Evolutionary conservation across 2,888 invertebrate species (phyloP).

Genomic region (Yponomeuta malinellus): DNA sequence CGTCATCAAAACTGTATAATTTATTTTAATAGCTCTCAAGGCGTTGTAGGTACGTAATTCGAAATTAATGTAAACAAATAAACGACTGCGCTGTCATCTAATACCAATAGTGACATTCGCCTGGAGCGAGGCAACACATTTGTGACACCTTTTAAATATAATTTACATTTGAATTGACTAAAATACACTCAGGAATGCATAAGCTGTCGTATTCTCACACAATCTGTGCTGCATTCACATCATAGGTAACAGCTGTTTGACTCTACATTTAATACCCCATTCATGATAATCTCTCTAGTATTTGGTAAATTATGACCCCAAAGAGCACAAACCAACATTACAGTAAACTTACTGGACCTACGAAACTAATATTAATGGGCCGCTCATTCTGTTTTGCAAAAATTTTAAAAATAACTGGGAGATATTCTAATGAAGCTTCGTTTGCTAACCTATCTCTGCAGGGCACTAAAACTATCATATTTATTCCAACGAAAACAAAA

Average conservation of each 20-base stretch:
- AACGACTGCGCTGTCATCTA: constrained; percentile 29
- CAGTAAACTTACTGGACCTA: too few species aligned
- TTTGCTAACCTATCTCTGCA: too few species aligned
- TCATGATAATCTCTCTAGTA: background rate
- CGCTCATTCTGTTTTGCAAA: too few species aligned
- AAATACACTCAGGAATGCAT: background rate
- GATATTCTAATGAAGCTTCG: too few species aligned
- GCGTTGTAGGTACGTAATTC: constrained; percentile 30
- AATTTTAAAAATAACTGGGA: too few species aligned
- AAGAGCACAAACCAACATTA: background rate
- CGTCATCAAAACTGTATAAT: constrained; percentile 52
- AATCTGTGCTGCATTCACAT: background rate
- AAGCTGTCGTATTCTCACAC: background rate
- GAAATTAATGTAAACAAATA: constrained; percentile 45
- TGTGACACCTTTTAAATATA: constrained; percentile 43
- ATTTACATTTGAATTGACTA: constrained; percentile 39
- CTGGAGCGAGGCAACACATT: constrained; percentile 54
- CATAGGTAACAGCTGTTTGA: background rate
- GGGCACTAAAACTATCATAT: too few species aligned
- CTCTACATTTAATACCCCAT: constrained; percentile 1
- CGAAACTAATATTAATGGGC: too few species aligned
- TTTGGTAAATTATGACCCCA: background rate
- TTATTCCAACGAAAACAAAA: too few species aligned
- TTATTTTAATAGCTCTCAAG: constrained; percentile 41
- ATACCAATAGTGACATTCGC: constrained; percentile 39